These are phyloP conservation scores for Chlorospingus flavigularis DNA, from an alignment of 2,797 vertebrate genomes.

Conservation along the genomic window DNA sequence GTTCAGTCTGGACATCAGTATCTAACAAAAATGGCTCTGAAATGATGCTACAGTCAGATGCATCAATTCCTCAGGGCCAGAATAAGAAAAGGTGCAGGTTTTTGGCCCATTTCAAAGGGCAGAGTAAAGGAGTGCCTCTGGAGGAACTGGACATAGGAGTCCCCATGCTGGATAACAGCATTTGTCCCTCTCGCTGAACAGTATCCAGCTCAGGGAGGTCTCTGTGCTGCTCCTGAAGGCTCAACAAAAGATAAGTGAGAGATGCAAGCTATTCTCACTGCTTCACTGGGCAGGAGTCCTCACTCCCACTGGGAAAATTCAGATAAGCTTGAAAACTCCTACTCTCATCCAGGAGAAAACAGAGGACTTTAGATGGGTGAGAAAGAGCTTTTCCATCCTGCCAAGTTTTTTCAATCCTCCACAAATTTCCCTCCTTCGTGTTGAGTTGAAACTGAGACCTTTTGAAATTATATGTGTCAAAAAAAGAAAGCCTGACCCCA, in stretches of 20 bases:
- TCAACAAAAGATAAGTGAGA: slow-evolving; percentile 21
- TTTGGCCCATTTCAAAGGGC: background rate
- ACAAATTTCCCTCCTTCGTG: background rate
- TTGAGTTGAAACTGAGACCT: slow-evolving; percentile 16
- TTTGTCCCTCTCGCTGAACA: background rate
- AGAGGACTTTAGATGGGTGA: background rate
- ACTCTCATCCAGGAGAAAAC: slow-evolving; percentile 1
- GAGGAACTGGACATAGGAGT: background rate
- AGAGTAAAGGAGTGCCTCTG: background rate
- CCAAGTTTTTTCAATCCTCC: slow-evolving; percentile 5
- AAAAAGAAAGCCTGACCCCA: slow-evolving; percentile 8
- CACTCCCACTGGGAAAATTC: slow-evolving; percentile 12
- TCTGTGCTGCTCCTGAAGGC: background rate
- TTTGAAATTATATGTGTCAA: background rate
- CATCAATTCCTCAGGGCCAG: background rate
- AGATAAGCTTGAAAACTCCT: slow-evolving; percentile 33
- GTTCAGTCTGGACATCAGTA: background rate
- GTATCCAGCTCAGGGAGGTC: background rate
- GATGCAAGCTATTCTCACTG: slow-evolving; percentile 6
- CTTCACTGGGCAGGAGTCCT: background rate
- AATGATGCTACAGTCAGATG: background rate
- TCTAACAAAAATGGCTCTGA: background rate
- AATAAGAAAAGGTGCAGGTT: background rate
- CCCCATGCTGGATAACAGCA: background rate
- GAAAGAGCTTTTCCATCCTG: slow-evolving; percentile 19